Conservation (phyloP, 2,113 vertebrate species). For the Ammodytes dubius region DNA sequence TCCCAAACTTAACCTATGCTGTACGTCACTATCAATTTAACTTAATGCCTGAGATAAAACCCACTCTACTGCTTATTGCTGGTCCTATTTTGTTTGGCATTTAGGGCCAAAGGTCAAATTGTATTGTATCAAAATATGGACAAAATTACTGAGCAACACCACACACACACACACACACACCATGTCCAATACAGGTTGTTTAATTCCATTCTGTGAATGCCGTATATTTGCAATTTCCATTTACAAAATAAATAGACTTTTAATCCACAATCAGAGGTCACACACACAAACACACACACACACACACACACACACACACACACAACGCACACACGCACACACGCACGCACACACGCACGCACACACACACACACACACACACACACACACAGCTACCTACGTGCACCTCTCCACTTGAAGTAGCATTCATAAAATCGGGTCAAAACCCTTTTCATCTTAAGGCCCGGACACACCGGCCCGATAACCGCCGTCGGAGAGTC, state of each 20-base stretch:
- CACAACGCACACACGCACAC: too few species aligned
- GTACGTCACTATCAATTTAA: constrained; percentile 19
- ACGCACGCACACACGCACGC: too few species aligned
- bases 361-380: too few species aligned
- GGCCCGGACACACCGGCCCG: too few species aligned
- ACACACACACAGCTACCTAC: neutral
- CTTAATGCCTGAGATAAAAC: constrained; percentile 8
- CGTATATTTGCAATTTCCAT: too few species aligned
- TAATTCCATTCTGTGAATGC: neutral
- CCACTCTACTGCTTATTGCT: constrained; percentile 22
- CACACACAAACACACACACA: too few species aligned
- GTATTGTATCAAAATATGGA: constrained; percentile 6
- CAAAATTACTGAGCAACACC: constrained; percentile 6
- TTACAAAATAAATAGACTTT: too few species aligned
- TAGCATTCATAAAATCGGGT: neutral
- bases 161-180: neutral
- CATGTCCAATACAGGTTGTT: neutral
- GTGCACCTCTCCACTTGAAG: neutral
- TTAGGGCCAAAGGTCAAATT: constrained; percentile 2
- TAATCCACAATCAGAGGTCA: too few species aligned
- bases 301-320: too few species aligned
- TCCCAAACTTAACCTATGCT: constrained; percentile 45
- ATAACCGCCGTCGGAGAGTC: too few species aligned
- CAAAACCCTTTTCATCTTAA: neutral
- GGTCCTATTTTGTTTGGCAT: neutral